A percentile compares a stretch with the other conserved stretches of the same genome.
phyloP scores from a whole-genome alignment of 1,140 invertebrate genomes.

The Aphelenchoides besseyi region DNA sequence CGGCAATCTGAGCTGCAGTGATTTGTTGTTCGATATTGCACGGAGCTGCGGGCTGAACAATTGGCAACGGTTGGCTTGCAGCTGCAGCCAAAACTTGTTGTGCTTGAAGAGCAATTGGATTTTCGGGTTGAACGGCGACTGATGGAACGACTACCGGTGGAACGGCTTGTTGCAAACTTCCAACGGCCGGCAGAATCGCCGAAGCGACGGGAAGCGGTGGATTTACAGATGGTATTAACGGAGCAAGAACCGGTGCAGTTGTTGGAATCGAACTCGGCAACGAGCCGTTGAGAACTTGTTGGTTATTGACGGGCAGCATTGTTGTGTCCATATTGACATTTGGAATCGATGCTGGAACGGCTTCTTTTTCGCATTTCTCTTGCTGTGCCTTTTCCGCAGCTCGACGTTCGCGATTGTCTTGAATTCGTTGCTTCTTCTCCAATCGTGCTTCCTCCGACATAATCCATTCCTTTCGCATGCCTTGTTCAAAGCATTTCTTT shows the following conservation, averaged over 20 bases:
- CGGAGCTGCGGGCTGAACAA: conserved; percentile 19
- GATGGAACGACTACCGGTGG: background rate
- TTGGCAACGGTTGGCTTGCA: background rate
- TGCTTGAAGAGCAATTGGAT: background rate
- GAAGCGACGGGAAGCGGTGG: background rate
- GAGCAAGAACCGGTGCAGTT: background rate
- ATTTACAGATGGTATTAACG: background rate
- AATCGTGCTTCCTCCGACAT: conserved; percentile 93
- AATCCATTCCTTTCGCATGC: conserved; percentile 80
- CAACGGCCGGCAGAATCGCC: background rate
- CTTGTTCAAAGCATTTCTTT: conserved; percentile 69
- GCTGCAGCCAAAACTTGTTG: background rate
- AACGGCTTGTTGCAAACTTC: background rate
- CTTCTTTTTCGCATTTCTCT: conserved; percentile 46
- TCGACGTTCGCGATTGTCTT: conserved; percentile 75
- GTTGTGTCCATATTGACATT: conserved; percentile 27
- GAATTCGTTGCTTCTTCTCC: conserved; percentile 83
- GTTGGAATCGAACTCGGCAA: conserved; percentile 10
- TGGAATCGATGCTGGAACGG: background rate
- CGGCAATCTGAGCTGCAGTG: conserved; percentile 24
- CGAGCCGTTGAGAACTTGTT: background rate
- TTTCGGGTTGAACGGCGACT: background rate
- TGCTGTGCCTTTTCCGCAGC: conserved; percentile 66
- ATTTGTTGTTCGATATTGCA: conserved; percentile 19
- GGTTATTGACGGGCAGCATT: conserved; percentile 26